Evolutionary conservation across 35 echinoderm and acorn worm species (phyloP).

Genomic region (Diadema setosum): DNA sequence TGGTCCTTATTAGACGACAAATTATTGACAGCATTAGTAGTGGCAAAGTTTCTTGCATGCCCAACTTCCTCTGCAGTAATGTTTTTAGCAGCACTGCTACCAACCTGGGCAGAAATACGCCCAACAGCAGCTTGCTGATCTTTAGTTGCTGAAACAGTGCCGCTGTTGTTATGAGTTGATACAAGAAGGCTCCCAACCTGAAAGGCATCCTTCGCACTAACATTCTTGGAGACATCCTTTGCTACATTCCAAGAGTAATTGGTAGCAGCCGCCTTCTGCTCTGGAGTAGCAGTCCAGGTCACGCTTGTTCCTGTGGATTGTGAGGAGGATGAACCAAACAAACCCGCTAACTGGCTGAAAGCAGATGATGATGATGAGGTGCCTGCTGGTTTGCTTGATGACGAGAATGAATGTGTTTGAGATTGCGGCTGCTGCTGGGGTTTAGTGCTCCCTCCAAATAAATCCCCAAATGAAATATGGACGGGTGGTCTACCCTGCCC

Average conservation of each 20-base stretch:
- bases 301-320: not conserved
- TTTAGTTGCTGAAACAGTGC: not conserved
- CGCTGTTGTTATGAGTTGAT: not conserved
- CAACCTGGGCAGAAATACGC: constrained; percentile 6
- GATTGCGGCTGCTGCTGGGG: not conserved
- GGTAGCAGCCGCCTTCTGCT: not conserved
- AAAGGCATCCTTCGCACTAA: constrained; percentile 2
- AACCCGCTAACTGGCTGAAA: not conserved
- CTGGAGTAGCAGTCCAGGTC: not conserved
- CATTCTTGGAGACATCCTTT: not conserved
- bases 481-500: not conserved
- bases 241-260: constrained; percentile 16
- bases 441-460: constrained; percentile 13
- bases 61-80: constrained; percentile 39
- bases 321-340: not conserved
- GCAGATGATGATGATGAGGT: not conserved
- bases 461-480: constrained; percentile 1
- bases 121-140: not conserved
- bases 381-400: too few relatives aligned
- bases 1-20: not conserved
- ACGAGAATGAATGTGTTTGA: not conserved
- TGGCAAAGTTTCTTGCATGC: not conserved
- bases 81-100: constrained; percentile 21
- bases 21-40: not conserved
- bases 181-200: not conserved